Evolutionary conservation across 2,888 invertebrate genomes (phyloP).

Genomic region (Diarsia dahlii): DNA sequence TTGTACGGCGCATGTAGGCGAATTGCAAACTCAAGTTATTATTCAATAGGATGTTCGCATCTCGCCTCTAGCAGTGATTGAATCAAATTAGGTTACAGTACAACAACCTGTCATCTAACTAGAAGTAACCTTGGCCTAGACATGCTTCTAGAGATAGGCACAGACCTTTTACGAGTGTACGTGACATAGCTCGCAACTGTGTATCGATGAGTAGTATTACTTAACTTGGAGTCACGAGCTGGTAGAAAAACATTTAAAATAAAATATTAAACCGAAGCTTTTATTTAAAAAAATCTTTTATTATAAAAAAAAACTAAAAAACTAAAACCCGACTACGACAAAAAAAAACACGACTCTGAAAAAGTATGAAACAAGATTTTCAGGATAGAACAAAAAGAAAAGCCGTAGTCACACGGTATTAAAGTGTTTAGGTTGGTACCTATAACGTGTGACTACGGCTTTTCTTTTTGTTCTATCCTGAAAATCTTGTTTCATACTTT

Average conservation of each 20-base stretch:
- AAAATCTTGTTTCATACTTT: too few species aligned
- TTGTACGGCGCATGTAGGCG: constrained; percentile 55
- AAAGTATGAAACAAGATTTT: too few species aligned
- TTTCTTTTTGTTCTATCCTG: too few species aligned
- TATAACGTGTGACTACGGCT: too few species aligned
- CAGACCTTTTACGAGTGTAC: constrained; percentile 58
- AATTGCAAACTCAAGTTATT: constrained; percentile 62
- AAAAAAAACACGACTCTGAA: too few species aligned
- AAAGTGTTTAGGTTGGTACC: too few species aligned
- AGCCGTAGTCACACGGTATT: too few species aligned
- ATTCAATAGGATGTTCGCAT: constrained; percentile 63
- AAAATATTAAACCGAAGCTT: too few species aligned
- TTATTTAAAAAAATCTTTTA: too few species aligned
- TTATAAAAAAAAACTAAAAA: too few species aligned
- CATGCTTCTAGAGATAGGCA: constrained; percentile 49
- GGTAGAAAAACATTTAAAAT: constrained; percentile 19
- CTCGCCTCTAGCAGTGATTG: constrained; percentile 53
- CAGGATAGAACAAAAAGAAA: too few species aligned
- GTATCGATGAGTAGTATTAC: constrained; percentile 55
- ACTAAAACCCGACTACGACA: too few species aligned
- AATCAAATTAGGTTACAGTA: constrained; percentile 54
- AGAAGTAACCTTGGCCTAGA: constrained; percentile 68
- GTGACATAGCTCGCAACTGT: constrained; percentile 59
- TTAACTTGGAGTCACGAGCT: constrained; percentile 53
- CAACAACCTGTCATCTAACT: constrained; percentile 55